Evolutionary conservation across 2,113 vertebrate genomes (phyloP).

Genomic region (Catharus minimus): DNA sequence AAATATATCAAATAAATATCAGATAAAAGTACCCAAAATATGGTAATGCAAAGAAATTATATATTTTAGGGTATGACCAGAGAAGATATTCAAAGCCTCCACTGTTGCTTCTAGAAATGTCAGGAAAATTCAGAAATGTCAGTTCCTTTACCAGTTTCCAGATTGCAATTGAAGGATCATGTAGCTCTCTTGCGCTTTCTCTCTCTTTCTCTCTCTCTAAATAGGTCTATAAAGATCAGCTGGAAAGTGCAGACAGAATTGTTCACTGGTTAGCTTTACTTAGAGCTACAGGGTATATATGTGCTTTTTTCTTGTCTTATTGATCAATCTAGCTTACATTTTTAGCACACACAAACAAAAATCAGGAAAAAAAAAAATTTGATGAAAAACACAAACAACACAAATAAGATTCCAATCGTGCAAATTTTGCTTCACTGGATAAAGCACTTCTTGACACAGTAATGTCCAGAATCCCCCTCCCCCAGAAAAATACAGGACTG

Average conservation of each 20-base stretch:
- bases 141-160: conserved; percentile 43
- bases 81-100: conserved; percentile 35
- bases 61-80: conserved; percentile 14
- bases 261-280: conserved; percentile 59
- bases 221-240: conserved; percentile 57
- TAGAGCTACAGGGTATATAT: conserved; percentile 60
- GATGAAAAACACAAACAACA: conserved; percentile 86
- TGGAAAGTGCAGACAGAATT: conserved; percentile 55
- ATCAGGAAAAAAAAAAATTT: conserved; percentile 28
- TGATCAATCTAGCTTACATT: conserved; percentile 70
- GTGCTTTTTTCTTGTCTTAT: conserved; percentile 64
- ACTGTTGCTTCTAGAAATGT: conserved; percentile 37
- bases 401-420: conserved; percentile 86
- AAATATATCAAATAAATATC: conserved; percentile 14
- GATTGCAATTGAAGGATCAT: conserved; percentile 46
- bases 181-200: conserved; percentile 35
- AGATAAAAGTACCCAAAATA: conserved; percentile 38
- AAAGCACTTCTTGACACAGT: conserved; percentile 89
- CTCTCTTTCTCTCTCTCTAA: conserved; percentile 32
- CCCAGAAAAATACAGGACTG: conserved; percentile 79
- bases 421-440: conserved; percentile 90
- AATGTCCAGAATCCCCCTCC: conserved; percentile 82
- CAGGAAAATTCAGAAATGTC: conserved; percentile 52
- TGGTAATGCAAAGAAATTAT: not conserved
- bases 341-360: conserved; percentile 84